Evolutionary conservation across 2,113 vertebrate species (phyloP).

Genomic region (Craseonycteris thonglongyai): DNA sequence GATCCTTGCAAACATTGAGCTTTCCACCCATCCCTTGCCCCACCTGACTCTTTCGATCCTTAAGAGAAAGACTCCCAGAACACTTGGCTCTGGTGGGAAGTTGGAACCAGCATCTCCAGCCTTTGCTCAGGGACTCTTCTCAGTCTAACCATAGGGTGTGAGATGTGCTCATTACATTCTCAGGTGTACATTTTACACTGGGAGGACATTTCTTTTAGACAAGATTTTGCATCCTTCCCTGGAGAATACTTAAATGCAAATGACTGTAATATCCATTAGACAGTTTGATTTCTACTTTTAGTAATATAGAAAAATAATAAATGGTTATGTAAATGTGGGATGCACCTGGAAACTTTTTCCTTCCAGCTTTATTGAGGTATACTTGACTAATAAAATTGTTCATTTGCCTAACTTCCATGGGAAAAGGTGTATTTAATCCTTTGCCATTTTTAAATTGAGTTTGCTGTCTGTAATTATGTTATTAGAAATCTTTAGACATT

Average conservation of each 20-base stretch:
- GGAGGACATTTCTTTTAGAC: neutral
- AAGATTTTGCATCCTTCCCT: neutral
- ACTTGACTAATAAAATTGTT: neutral
- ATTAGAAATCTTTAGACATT: neutral
- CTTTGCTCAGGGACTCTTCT: neutral
- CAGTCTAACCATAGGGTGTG: neutral
- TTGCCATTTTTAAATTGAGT: neutral
- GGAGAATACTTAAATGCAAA: neutral
- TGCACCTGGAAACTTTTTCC: neutral
- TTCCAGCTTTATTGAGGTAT: neutral
- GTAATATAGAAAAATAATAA: neutral
- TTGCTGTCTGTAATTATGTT: neutral
- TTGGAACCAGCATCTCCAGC: neutral
- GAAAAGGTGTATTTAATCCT: neutral
- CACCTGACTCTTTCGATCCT: neutral
- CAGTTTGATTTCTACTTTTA: neutral
- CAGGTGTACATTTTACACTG: neutral
- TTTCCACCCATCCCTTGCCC: neutral
- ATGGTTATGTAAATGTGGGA: neutral
- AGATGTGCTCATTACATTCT: neutral
- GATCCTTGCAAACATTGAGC: neutral
- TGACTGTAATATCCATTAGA: neutral
- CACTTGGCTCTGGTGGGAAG: neutral
- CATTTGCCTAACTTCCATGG: neutral
- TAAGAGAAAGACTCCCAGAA: neutral